A percentile compares a stretch with the other conserved stretches of the same genome.
Evolutionary conservation across 2,797 vertebrate genomes (phyloP).

Genomic region (Eupleurogrammus muticus): DNA sequence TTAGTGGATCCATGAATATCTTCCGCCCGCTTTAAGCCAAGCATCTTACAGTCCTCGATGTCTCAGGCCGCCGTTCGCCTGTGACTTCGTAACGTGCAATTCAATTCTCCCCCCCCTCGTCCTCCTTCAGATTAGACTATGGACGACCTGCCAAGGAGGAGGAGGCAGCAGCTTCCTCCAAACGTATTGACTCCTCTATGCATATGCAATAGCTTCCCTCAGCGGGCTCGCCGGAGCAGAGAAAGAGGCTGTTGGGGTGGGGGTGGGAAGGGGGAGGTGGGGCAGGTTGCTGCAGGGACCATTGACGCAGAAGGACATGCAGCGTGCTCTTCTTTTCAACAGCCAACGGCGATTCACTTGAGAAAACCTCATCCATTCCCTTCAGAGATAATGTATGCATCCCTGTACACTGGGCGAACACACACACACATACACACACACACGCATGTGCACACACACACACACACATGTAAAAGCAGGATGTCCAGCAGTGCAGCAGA

Average conservation of each 20-base stretch:
- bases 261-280: too few species aligned
- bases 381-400: slow-evolving; percentile 58
- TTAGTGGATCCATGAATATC: slow-evolving; percentile 55
- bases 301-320: slow-evolving; percentile 58
- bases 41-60: not conserved
- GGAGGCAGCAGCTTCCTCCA: slow-evolving; percentile 13
- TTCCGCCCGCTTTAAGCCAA: slow-evolving; percentile 46
- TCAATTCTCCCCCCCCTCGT: slow-evolving; percentile 61
- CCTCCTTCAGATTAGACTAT: slow-evolving; percentile 63
- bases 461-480: slow-evolving; percentile 14
- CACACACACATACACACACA: slow-evolving; percentile 19
- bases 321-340: slow-evolving; percentile 38
- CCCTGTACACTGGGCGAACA: slow-evolving; percentile 21
- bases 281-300: slow-evolving; percentile 50
- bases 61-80: slow-evolving; percentile 64
- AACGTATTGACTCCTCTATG: slow-evolving; percentile 66
- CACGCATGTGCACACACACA: slow-evolving; percentile 12
- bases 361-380: slow-evolving; percentile 58
- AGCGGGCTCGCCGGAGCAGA: slow-evolving; percentile 42
- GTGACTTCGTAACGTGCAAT: slow-evolving; percentile 71
- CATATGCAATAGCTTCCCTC: slow-evolving; percentile 69
- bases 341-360: slow-evolving; percentile 43
- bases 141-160: slow-evolving; percentile 65
- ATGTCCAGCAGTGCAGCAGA: slow-evolving; percentile 48
- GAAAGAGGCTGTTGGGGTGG: slow-evolving; percentile 8